These are phyloP conservation scores for Megamerina dolium DNA, from an alignment of 2,888 invertebrate species.

Conservation along the genomic window DNA sequence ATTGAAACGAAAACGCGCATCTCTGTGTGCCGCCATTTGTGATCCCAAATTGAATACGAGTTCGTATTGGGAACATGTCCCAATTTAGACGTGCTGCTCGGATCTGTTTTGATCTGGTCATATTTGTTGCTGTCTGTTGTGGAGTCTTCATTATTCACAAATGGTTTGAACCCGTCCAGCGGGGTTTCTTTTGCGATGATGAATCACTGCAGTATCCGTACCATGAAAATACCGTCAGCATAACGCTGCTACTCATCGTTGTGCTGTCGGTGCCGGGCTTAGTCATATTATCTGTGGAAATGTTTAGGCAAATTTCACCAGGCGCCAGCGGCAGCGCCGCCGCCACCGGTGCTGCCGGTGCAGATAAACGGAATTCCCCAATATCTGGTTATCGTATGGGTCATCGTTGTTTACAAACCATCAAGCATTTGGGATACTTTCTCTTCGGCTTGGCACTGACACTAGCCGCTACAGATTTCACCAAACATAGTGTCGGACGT, in stretches of 20 bases:
- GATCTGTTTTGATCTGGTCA: conserved; percentile 34
- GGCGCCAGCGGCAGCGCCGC: neutral
- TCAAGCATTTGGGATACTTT: conserved; percentile 35
- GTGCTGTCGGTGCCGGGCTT: conserved; percentile 28
- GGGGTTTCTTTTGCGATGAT: conserved; percentile 42
- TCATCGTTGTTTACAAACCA: conserved; percentile 32
- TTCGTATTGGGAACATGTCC: neutral
- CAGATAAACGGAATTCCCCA: conserved; percentile 14
- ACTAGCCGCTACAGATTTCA: conserved; percentile 31
- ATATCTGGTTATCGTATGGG: conserved; percentile 17
- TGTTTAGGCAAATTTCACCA: conserved; percentile 31
- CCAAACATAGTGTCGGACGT: conserved; percentile 33
- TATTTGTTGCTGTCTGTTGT: conserved; percentile 33
- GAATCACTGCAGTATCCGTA: conserved; percentile 38
- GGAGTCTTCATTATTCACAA: conserved; percentile 27
- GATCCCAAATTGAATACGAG: neutral
- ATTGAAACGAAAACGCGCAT: too few species aligned
- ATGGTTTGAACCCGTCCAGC: conserved; percentile 31
- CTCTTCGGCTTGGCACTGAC: conserved; percentile 36
- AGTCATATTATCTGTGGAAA: conserved; percentile 35
- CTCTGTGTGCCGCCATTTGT: too few species aligned
- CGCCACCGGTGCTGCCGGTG: neutral
- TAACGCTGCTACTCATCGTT: conserved; percentile 21
- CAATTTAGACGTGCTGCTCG: conserved; percentile 20
- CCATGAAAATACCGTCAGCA: conserved; percentile 27